Conservation (phyloP, 2,888 invertebrate species). For the Diarsia dahlii region DNA sequence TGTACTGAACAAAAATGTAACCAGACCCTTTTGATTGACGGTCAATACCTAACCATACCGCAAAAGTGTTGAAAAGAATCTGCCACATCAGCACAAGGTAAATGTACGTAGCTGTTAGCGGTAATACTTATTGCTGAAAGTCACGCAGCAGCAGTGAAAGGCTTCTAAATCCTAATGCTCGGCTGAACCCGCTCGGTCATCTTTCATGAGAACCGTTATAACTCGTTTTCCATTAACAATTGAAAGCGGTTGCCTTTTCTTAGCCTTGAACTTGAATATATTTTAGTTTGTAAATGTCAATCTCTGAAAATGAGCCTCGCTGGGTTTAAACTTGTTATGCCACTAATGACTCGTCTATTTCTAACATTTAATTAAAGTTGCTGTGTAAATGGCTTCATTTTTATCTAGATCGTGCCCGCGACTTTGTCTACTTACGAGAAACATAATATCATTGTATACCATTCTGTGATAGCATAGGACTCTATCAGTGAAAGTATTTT, state of each 20-base stretch:
- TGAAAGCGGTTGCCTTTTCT: conserved; percentile 52
- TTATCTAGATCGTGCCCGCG: not conserved
- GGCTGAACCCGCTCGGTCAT: conserved; percentile 48
- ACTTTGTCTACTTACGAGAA: not conserved
- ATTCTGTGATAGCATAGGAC: not conserved
- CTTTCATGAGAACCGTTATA: conserved; percentile 50
- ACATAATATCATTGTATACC: not conserved
- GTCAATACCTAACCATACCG: conserved; percentile 17
- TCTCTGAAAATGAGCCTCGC: not conserved
- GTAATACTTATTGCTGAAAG: conserved; percentile 49
- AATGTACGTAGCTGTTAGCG: conserved; percentile 20
- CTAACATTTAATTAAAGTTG: not conserved
- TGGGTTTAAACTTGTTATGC: not conserved
- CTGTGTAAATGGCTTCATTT: not conserved
- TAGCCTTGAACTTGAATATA: conserved; percentile 22
- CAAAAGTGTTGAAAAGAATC: conserved; percentile 25
- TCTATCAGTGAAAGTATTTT: not conserved
- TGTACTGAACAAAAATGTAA: not conserved
- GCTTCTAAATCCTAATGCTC: conserved; percentile 51
- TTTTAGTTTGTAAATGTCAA: conserved; percentile 11
- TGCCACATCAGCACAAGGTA: conserved; percentile 46
- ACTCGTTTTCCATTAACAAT: conserved; percentile 54
- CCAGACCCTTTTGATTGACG: conserved; percentile 15
- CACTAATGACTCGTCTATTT: not conserved
- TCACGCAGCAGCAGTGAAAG: conserved; percentile 53